Percentiles rank a stretch among this genome's conserved stretches.
Evolutionary conservation across 1,140 invertebrate genomes (phyloP).

Genomic region (Zaprionus ornatus): DNA sequence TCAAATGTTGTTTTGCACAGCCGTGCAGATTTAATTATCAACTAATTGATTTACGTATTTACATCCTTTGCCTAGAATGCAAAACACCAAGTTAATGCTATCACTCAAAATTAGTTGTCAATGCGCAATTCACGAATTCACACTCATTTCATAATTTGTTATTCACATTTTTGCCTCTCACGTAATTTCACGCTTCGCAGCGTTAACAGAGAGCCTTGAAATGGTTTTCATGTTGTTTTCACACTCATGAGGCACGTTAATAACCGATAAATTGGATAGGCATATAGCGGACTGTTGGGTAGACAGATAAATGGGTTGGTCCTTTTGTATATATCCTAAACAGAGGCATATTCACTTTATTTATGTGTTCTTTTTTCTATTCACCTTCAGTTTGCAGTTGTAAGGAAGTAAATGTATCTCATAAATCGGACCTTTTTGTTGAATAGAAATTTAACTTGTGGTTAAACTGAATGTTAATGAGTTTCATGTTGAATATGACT

Average conservation of each 20-base stretch:
- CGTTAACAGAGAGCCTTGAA: conserved; percentile 8
- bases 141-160: conserved; percentile 10
- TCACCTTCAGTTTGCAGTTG: no score
- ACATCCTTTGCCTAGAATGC: neutral
- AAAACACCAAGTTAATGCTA: conserved; percentile 16
- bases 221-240: conserved; percentile 9
- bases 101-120: conserved; percentile 49
- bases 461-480: neutral
- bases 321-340: neutral
- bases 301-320: neutral
- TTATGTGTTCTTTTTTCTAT: no score
- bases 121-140: conserved; percentile 17
- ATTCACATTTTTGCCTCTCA: conserved; percentile 14
- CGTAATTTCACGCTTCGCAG: conserved; percentile 25
- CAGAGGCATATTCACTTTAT: neutral
- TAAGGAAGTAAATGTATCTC: no score
- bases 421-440: no score
- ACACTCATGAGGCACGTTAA: neutral
- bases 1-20: conserved; percentile 2
- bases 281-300: neutral
- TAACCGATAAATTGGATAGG: neutral
- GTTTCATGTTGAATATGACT: no score
- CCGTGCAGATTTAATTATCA: conserved; percentile 50
- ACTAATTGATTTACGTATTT: conserved; percentile 49
- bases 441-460: neutral